Evolutionary conservation across 1,140 invertebrate genomes (phyloP).

Genomic region (Heterodera schachtii): DNA sequence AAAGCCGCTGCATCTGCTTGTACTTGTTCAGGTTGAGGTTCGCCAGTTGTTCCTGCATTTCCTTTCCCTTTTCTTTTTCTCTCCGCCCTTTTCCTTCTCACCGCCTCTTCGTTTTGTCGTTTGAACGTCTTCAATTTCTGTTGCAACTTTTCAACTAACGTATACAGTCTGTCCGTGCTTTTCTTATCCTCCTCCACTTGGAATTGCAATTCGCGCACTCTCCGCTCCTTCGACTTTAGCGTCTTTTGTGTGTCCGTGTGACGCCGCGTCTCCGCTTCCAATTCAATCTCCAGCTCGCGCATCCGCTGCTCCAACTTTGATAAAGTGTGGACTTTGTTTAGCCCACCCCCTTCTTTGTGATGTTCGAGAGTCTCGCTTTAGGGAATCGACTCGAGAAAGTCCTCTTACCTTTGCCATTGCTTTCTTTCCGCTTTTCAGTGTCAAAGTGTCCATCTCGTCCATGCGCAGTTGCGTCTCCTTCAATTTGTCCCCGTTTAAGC

Average conservation of each 20-base stretch:
- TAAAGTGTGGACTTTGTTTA: too few species aligned
- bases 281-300: conserved; percentile 68
- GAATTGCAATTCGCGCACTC: conserved; percentile 63
- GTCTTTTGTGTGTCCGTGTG: conserved; percentile 70
- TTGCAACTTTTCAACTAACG: conserved; percentile 96
- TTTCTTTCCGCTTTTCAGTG: conserved; percentile 90
- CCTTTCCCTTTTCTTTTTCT: background rate
- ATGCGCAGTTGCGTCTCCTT: conserved; percentile 84
- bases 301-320: conserved; percentile 58
- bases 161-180: conserved; percentile 71
- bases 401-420: conserved; percentile 48
- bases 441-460: conserved; percentile 91
- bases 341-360: too few species aligned
- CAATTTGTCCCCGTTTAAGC: too few species aligned
- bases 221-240: conserved; percentile 68
- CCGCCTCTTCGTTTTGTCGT: conserved; percentile 96
- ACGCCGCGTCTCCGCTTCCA: conserved; percentile 68
- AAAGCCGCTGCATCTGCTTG: conserved; percentile 96
- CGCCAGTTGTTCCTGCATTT: conserved; percentile 77
- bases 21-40: conserved; percentile 97
- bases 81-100: conserved; percentile 65
- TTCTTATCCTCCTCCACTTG: conserved; percentile 66
- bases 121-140: conserved; percentile 99
- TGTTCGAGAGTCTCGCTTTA: too few species aligned
- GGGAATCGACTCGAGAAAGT: too few species aligned